These are phyloP conservation scores for Drosophila orosa DNA, from an alignment of 1,140 invertebrate genomes.

Conservation along the genomic window DNA sequence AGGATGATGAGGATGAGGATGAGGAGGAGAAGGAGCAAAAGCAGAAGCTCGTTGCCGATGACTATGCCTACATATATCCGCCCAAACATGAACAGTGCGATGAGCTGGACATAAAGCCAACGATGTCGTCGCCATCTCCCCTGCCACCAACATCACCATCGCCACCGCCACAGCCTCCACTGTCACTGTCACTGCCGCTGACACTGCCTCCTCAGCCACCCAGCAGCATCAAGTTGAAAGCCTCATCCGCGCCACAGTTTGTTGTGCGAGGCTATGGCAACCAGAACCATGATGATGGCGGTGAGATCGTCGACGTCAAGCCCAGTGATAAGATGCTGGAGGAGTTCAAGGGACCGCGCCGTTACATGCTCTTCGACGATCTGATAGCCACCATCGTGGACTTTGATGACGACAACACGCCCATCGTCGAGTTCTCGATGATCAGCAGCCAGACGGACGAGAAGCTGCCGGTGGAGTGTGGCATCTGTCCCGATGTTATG, in stretches of 20 bases:
- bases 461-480: conserved; percentile 75
- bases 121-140: neutral
- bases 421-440: conserved; percentile 79
- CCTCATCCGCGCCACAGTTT: conserved; percentile 5
- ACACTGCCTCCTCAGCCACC: too few species aligned
- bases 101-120: conserved; percentile 13
- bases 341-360: conserved; percentile 62
- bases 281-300: conserved; percentile 31
- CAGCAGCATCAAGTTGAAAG: neutral
- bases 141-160: conserved; percentile 5
- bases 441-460: conserved; percentile 54
- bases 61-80: conserved; percentile 7
- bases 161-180: neutral
- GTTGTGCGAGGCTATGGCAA: conserved; percentile 5
- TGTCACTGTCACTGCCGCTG: neutral
- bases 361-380: conserved; percentile 77
- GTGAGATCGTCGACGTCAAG: conserved; percentile 28
- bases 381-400: conserved; percentile 78
- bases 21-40: conserved; percentile 40
- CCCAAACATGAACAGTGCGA: conserved; percentile 12
- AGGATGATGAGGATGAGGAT: too few species aligned
- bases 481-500: conserved; percentile 81
- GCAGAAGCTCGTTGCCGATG: conserved; percentile 14
- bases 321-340: conserved; percentile 71
- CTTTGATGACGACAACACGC: conserved; percentile 70